Percentiles rank a stretch among this genome's conserved stretches.
phyloP scores from a whole-genome alignment of 2,113 vertebrate genomes.

The Rhinichthys klamathensis region DNA sequence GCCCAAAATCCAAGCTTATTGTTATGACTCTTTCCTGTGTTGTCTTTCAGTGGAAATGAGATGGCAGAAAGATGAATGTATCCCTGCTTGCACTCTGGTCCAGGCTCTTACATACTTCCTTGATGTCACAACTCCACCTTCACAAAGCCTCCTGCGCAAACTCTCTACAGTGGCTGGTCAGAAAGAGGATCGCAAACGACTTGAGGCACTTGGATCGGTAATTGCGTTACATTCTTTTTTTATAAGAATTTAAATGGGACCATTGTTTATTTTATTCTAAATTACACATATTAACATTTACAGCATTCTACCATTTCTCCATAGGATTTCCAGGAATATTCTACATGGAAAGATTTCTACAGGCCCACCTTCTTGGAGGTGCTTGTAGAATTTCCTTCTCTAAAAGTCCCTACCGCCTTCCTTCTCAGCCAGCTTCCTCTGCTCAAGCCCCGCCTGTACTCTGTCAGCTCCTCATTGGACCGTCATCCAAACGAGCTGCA shows the following conservation, averaged over 20 bases:
- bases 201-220: conserved; percentile 76
- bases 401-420: conserved; percentile 75
- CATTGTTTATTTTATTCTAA: neutral
- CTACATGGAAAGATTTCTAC: conserved; percentile 79
- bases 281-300: neutral
- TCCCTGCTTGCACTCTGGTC: conserved; percentile 78
- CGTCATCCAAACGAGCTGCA: conserved; percentile 78
- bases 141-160: conserved; percentile 79
- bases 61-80: conserved; percentile 75
- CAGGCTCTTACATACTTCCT: conserved; percentile 82
- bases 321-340: conserved; percentile 79
- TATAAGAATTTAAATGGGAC: neutral
- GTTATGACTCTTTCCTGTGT: neutral
- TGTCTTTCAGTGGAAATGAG: conserved; percentile 61
- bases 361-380: conserved; percentile 82
- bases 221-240: neutral
- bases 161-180: conserved; percentile 74
- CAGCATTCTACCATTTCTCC: neutral
- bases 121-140: conserved; percentile 83
- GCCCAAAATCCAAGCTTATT: neutral
- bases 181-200: conserved; percentile 67
- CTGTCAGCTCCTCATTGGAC: conserved; percentile 82
- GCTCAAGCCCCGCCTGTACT: conserved; percentile 85
- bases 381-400: conserved; percentile 80
- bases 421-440: conserved; percentile 81